Evolutionary conservation across 2,113 vertebrate species (phyloP).

Genomic region (Aspidoscelis tigris): DNA sequence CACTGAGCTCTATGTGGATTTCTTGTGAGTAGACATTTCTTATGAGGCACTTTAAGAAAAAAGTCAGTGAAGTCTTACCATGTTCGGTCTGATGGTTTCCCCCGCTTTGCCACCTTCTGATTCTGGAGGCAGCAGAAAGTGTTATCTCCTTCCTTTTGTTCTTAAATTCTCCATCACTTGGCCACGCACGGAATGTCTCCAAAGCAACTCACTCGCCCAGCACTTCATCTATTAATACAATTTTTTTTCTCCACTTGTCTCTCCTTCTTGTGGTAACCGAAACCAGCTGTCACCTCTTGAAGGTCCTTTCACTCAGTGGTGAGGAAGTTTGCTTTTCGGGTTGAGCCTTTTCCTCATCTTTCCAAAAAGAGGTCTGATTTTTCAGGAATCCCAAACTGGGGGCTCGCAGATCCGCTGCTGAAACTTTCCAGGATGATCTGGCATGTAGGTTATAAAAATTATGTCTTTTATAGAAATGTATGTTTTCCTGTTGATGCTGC

Average conservation of each 20-base stretch:
- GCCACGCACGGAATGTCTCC: rapidly evolving
- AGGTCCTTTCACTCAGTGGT: background rate
- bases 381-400: background rate
- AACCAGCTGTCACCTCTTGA: background rate
- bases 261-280: too few relatives aligned
- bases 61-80: constrained; percentile 56
- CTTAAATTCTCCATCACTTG: background rate
- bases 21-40: background rate
- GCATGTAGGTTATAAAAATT: background rate
- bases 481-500: too few relatives aligned
- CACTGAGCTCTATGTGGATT: too few relatives aligned
- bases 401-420: too few relatives aligned
- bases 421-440: background rate
- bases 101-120: background rate
- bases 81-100: background rate
- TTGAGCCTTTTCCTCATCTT: rapidly evolving
- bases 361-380: rapidly evolving
- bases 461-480: too few relatives aligned
- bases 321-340: rapidly evolving
- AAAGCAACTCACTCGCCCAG: rapidly evolving
- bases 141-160: background rate
- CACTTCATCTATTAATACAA: background rate
- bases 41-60: background rate
- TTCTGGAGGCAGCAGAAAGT: rapidly evolving
- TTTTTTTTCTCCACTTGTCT: background rate